Percentiles rank a stretch among this genome's conserved stretches.
These are phyloP conservation scores for Erpornis zantholeuca DNA, from an alignment of 2,113 vertebrate genomes.

Conservation along the genomic window DNA sequence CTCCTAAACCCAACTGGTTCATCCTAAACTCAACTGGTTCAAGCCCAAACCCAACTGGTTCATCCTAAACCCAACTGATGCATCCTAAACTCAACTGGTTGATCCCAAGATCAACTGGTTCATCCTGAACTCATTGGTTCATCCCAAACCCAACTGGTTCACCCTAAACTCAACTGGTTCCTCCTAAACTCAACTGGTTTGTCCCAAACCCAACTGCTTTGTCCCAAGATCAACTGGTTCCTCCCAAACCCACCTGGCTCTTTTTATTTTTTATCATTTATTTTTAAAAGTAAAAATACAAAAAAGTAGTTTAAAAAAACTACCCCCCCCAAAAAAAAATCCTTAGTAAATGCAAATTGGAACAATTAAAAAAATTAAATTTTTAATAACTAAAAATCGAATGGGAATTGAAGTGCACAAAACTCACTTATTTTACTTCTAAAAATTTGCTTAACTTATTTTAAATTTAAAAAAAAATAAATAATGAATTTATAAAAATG, in stretches of 20 bases:
- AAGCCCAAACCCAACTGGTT: rapidly evolving
- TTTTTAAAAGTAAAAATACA: background rate
- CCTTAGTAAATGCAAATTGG: too few species aligned
- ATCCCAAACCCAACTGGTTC: rapidly evolving
- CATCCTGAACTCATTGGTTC: rapidly evolving
- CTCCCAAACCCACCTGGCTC: background rate
- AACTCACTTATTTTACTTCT: background rate
- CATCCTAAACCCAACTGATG: rapidly evolving
- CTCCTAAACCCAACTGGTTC: rapidly evolving
- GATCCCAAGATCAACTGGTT: background rate
- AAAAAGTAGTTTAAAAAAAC: background rate
- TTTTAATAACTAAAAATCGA: background rate
- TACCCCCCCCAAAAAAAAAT: background rate
- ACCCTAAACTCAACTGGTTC: background rate
- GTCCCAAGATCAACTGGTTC: background rate
- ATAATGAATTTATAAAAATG: background rate
- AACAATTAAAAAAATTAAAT: background rate
- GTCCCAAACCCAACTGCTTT: background rate
- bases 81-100: too few species aligned
- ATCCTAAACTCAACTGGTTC: rapidly evolving
- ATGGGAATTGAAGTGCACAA: background rate
- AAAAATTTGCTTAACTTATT: background rate
- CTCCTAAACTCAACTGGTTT: background rate
- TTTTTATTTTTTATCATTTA: too few species aligned
- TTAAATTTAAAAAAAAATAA: too few species aligned